A percentile compares a stretch with the other conserved stretches of the same genome.
Conservation (phyloP, 2,113 vertebrate species). For the Tauraco erythrolophus region DNA sequence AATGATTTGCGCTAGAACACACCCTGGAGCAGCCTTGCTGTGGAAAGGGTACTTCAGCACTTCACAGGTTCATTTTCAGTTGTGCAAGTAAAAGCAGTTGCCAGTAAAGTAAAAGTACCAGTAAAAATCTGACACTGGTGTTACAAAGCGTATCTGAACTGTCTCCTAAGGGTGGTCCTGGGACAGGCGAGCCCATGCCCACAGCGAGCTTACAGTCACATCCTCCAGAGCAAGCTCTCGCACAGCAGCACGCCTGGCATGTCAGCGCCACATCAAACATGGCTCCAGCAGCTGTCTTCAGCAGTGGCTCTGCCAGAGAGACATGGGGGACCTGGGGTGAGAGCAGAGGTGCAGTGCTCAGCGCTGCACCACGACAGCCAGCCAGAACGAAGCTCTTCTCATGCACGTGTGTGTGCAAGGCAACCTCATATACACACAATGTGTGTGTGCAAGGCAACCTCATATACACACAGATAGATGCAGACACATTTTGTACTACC, state of each 20-base stretch:
- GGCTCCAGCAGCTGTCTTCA: neutral
- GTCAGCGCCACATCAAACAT: fast-evolving
- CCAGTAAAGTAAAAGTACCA: too few species aligned
- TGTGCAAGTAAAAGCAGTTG: neutral
- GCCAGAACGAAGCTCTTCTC: neutral
- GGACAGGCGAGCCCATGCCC: neutral
- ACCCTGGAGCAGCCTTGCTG: neutral
- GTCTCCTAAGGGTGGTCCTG: neutral
- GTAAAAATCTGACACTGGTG: neutral
- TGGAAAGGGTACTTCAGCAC: neutral
- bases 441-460: too few species aligned
- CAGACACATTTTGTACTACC: neutral
- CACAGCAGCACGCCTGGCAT: fast-evolving
- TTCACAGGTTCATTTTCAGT: neutral
- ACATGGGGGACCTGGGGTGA: fast-evolving
- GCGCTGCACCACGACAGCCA: fast-evolving
- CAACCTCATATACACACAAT: too few species aligned
- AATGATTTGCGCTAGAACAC: neutral
- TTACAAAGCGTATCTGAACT: neutral
- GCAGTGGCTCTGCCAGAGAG: neutral
- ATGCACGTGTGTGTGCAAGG: fast-evolving
- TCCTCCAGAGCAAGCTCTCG: neutral
- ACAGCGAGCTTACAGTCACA: fast-evolving
- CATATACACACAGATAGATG: too few species aligned
- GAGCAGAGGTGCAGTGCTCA: neutral